These are phyloP conservation scores for Psix sp. DNA, from an alignment of 1,140 invertebrate genomes.

Conservation along the genomic window DNA sequence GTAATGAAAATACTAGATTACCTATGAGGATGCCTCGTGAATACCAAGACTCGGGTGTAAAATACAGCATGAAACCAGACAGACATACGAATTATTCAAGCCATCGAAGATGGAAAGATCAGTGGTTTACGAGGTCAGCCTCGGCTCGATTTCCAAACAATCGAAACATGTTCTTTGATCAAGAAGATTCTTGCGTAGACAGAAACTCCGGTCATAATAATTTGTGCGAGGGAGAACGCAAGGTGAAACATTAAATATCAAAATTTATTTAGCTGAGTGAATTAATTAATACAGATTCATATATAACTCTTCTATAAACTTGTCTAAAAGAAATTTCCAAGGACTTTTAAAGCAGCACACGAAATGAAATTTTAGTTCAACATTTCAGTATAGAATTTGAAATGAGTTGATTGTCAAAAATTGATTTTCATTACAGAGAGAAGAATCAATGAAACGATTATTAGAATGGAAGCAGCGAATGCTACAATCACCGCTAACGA, in stretches of 20 bases:
- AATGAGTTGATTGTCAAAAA: too few species aligned
- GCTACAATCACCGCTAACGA: conserved; percentile 90
- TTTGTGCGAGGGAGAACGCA: conserved; percentile 81
- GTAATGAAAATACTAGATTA: conserved; percentile 64
- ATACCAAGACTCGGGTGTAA: conserved; percentile 54
- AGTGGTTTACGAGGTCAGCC: conserved; percentile 85
- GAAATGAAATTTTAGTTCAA: too few species aligned
- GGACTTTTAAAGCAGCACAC: too few species aligned
- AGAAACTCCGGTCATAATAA: conserved; percentile 68
- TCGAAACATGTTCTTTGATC: conserved; percentile 67
- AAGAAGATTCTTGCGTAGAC: conserved; percentile 69
- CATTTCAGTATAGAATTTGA: too few species aligned
- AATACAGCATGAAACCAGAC: conserved; percentile 19
- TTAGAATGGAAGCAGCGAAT: conserved; percentile 95
- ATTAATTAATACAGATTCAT: too few species aligned
- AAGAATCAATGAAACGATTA: conserved; percentile 93
- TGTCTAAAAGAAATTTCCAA: too few species aligned
- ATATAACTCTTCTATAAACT: too few species aligned
- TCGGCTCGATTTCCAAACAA: conserved; percentile 86
- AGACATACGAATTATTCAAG: conserved; percentile 59
- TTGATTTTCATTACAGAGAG: conserved; percentile 79
- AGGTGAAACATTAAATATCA: conserved; percentile 72
- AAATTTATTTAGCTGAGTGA: background rate
- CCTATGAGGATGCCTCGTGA: conserved; percentile 63
- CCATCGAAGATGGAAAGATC: conserved; percentile 69